Evolutionary conservation across 2,888 invertebrate genomes (phyloP).

Genomic region (Calliphora vomitoria): DNA sequence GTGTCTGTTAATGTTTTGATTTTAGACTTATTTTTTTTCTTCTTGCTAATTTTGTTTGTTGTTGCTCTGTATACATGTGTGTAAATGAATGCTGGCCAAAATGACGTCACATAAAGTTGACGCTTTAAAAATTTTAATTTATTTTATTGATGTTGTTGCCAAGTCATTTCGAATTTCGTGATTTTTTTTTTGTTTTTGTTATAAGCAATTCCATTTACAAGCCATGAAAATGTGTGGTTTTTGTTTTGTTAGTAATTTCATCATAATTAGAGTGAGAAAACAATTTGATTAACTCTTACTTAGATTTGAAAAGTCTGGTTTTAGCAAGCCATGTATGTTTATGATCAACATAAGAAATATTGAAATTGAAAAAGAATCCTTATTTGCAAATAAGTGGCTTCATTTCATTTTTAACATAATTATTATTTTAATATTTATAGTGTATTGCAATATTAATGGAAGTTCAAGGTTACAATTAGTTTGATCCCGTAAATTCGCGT

Average conservation of each 20-base stretch:
- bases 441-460: too few relatives aligned
- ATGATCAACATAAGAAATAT: too few relatives aligned
- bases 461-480: too few relatives aligned
- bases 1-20: neutral
- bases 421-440: too few relatives aligned
- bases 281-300: neutral
- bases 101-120: conserved; percentile 44
- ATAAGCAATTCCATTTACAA: conserved; percentile 27
- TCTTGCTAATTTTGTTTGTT: neutral
- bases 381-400: too few relatives aligned
- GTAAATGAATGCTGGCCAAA: neutral
- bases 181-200: conserved; percentile 8
- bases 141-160: conserved; percentile 34
- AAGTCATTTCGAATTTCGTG: conserved; percentile 20
- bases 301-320: neutral
- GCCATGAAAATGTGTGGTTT: conserved; percentile 3
- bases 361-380: neutral
- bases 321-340: neutral
- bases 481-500: too few relatives aligned
- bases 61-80: neutral
- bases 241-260: conserved; percentile 25
- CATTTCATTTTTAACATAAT: too few relatives aligned
- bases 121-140: neutral
- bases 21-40: neutral
- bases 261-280: conserved; percentile 16